Evolutionary conservation across 2,797 vertebrate species (phyloP).

Genomic region (Trachops cirrhosus): DNA sequence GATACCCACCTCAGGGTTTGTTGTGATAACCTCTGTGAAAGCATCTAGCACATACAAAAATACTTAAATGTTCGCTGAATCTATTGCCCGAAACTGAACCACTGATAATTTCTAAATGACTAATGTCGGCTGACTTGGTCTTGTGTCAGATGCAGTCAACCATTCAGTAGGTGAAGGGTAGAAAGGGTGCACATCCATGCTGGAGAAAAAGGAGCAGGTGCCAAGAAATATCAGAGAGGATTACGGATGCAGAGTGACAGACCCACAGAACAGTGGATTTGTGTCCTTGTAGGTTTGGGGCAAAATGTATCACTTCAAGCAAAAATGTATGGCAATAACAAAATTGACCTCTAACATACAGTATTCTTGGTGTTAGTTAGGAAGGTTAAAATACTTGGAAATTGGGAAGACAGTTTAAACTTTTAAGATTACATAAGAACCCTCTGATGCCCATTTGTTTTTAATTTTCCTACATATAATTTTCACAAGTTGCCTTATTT

Average conservation of each 20-base stretch:
- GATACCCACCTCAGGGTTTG: conserved; percentile 33
- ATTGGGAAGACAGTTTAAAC: background rate
- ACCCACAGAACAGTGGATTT: background rate
- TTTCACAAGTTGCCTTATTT: background rate
- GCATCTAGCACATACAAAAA: conserved; percentile 5
- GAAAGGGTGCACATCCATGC: background rate
- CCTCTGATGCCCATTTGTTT: background rate
- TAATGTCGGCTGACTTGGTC: conserved; percentile 40
- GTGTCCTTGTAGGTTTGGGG: background rate
- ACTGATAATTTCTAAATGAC: conserved; percentile 15
- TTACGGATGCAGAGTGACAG: background rate
- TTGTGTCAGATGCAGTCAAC: background rate
- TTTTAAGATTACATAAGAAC: background rate
- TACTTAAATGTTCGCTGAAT: conserved; percentile 38
- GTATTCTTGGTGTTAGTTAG: background rate
- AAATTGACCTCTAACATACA: background rate
- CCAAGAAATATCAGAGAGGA: background rate
- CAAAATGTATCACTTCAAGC: background rate
- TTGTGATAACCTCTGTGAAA: conserved; percentile 70
- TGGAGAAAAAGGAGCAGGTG: background rate
- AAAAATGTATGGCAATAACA: background rate
- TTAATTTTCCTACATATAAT: conserved; percentile 4
- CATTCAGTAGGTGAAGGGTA: background rate
- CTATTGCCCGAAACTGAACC: conserved; percentile 29
- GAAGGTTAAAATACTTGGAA: background rate